phyloP scores from a whole-genome alignment of 2,797 vertebrate genomes.

The Poecilia gillii region DNA sequence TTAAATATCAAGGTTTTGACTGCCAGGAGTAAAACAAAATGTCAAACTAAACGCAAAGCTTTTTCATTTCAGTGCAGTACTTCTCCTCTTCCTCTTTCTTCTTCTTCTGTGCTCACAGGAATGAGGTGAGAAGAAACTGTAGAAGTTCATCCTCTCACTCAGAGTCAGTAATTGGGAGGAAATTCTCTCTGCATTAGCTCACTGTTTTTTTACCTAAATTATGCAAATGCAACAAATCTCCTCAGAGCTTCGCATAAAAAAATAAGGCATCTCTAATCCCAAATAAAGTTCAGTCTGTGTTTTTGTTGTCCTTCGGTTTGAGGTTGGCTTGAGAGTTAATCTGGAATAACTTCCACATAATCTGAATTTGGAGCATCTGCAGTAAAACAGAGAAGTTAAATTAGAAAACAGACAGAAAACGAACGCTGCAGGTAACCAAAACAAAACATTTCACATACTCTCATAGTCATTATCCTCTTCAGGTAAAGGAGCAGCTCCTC shows the following conservation, averaged over 20 bases:
- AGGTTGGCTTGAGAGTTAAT: not conserved
- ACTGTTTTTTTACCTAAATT: not conserved
- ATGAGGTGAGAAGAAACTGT: not conserved
- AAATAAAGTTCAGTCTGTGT: not conserved
- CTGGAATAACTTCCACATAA: constrained; percentile 42
- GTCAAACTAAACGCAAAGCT: not conserved
- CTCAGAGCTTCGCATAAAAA: not conserved
- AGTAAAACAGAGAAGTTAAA: not conserved
- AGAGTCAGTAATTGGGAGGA: not conserved
- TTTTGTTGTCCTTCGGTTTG: not conserved
- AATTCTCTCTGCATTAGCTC: not conserved
- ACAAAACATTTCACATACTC: constrained; percentile 46
- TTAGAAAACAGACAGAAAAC: not conserved
- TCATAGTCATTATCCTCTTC: constrained; percentile 51
- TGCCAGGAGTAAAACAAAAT: not conserved
- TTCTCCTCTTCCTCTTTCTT: not conserved
- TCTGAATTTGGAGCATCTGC: constrained; percentile 25
- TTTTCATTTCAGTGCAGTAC: not conserved
- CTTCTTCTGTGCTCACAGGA: not conserved
- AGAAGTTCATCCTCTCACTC: not conserved
- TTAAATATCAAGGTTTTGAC: not conserved
- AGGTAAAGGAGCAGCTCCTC: accelerated
- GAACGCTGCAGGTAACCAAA: not conserved
- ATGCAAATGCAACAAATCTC: not conserved
- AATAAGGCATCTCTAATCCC: not conserved